Evolutionary conservation across 2,113 vertebrate species (phyloP).

Genomic region (Bujurquina vittata): DNA sequence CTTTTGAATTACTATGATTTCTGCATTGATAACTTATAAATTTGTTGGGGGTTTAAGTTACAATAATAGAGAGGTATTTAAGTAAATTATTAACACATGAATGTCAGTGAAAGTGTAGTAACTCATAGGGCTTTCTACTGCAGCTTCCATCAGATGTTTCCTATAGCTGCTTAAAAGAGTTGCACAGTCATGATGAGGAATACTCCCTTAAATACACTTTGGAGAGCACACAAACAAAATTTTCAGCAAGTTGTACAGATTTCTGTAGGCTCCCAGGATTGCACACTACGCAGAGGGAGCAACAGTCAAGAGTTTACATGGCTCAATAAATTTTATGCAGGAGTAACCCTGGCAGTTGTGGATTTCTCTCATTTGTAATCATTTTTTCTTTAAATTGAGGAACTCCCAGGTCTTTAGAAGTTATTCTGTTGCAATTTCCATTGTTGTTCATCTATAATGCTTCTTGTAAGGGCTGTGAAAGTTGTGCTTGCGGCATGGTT

Average conservation of each 20-base stretch:
- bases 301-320: neutral
- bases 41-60: neutral
- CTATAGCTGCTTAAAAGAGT: neutral
- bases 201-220: neutral
- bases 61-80: neutral
- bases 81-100: neutral
- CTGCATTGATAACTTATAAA: conserved; percentile 19
- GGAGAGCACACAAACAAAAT: neutral
- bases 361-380: neutral
- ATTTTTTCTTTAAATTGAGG: neutral
- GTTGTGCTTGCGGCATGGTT: neutral
- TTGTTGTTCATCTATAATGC: neutral
- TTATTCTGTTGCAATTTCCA: neutral
- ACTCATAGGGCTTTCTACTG: too few relatives aligned
- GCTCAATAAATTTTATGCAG: neutral
- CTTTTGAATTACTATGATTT: neutral
- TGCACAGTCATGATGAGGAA: neutral
- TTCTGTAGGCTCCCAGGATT: neutral
- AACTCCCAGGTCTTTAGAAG: neutral
- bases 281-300: neutral
- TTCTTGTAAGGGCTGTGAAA: neutral
- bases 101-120: neutral
- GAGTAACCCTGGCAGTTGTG: neutral
- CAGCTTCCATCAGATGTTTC: neutral
- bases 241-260: neutral